Conservation (phyloP, 2,888 invertebrate genomes). For the Tipula helvola region DNA sequence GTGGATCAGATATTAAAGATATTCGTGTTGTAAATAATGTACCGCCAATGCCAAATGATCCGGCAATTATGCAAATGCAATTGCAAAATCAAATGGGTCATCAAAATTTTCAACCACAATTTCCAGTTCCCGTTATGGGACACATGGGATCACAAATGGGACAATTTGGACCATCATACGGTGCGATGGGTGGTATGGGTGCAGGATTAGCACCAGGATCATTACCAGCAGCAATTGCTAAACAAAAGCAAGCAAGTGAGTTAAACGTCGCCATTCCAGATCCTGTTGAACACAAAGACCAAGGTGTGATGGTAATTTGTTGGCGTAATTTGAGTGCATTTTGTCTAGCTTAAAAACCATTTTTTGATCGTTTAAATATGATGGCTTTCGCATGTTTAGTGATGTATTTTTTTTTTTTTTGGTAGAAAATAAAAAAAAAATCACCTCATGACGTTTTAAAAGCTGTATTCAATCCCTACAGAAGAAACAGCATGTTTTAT, state of each 20-base stretch:
- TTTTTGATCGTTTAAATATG: background rate
- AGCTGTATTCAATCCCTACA: background rate
- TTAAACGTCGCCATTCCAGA: conserved; percentile 32
- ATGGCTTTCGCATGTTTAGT: background rate
- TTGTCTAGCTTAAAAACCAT: background rate
- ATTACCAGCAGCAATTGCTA: conserved; percentile 28
- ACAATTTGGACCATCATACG: conserved; percentile 39
- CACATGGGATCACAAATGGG: conserved; percentile 40
- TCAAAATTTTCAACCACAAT: conserved; percentile 52
- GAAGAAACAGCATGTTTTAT: background rate
- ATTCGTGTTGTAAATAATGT: conserved; percentile 89
- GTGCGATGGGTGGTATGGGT: conserved; percentile 35
- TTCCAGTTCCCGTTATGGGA: conserved; percentile 59
- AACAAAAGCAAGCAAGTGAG: conserved; percentile 54
- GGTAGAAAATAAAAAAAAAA: background rate
- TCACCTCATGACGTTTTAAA: background rate
- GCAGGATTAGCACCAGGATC: conserved; percentile 38
- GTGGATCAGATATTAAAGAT: conserved; percentile 98
- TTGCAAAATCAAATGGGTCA: conserved; percentile 53
- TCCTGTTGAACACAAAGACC: conserved; percentile 36
- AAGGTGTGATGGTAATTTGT: conserved; percentile 38
- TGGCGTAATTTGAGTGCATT: background rate
- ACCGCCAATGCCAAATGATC: conserved; percentile 83
- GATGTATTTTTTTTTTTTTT: background rate
- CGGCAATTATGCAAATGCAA: conserved; percentile 91